Percentiles rank a stretch among this genome's conserved stretches.
These are phyloP conservation scores for Acanthaster planci DNA, from an alignment of 35 echinoderm and acorn worm genomes.

Conservation along the genomic window DNA sequence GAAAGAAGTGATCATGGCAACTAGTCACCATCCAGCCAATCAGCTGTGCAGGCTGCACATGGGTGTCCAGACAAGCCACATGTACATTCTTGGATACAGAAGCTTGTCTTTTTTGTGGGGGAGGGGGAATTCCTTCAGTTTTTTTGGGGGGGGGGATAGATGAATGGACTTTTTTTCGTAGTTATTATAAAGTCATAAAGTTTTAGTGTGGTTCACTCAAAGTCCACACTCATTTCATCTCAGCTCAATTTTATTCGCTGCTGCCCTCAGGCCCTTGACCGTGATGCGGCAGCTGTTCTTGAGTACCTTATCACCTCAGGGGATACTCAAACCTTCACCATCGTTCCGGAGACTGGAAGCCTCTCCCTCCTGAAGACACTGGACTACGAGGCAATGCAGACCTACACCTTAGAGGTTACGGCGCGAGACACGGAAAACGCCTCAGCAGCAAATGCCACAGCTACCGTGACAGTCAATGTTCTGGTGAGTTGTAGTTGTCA, in stretches of 20 bases:
- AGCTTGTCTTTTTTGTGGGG: too few relatives aligned
- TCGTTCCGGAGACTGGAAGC: slow-evolving; percentile 49
- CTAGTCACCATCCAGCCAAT: too few relatives aligned
- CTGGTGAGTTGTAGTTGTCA: slow-evolving; percentile 39
- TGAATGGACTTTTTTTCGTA: too few relatives aligned
- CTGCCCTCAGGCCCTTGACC: slow-evolving; percentile 57
- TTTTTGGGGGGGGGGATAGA: too few relatives aligned
- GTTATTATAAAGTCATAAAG: too few relatives aligned
- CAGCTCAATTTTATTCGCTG: neutral
- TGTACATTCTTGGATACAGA: too few relatives aligned
- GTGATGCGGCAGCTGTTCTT: slow-evolving; percentile 37
- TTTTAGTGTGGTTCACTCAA: too few relatives aligned
- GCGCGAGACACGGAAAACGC: slow-evolving; percentile 54
- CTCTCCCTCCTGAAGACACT: slow-evolving; percentile 61
- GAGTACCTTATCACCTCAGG: slow-evolving; percentile 51
- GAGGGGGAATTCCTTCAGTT: too few relatives aligned
- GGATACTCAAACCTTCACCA: slow-evolving; percentile 48
- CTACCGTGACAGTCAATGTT: slow-evolving; percentile 64
- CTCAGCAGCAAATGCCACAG: slow-evolving; percentile 31
- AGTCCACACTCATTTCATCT: neutral
- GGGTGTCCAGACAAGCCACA: too few relatives aligned
- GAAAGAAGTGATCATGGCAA: too few relatives aligned
- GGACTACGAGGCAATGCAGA: slow-evolving; percentile 53
- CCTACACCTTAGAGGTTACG: slow-evolving; percentile 54
- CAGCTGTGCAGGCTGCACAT: too few relatives aligned